A percentile compares a stretch with the other conserved stretches of the same genome.
phyloP scores from a whole-genome alignment of 2,888 invertebrate species.

The Orthosia gothica region DNA sequence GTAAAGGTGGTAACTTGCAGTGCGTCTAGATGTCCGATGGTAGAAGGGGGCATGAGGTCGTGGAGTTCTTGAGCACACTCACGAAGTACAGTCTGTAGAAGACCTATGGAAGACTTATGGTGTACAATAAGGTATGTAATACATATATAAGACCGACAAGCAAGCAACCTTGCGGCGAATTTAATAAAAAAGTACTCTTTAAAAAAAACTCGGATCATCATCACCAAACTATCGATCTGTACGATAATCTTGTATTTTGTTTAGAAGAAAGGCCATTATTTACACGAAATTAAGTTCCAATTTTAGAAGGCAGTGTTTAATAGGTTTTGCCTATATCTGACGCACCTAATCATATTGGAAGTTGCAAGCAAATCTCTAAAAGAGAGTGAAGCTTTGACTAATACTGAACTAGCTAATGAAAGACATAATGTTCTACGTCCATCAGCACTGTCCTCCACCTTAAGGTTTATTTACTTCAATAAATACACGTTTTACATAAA shows the following conservation, averaged over 20 bases:
- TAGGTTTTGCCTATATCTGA: not conserved
- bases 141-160: too few relatives aligned
- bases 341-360: not conserved
- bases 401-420: not conserved
- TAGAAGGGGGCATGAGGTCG: too few relatives aligned
- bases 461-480: slow-evolving; percentile 8
- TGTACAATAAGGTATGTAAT: too few relatives aligned
- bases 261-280: slow-evolving; percentile 21
- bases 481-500: slow-evolving; percentile 29
- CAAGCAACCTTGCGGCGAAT: not conserved
- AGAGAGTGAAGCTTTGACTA: not conserved
- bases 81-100: too few relatives aligned
- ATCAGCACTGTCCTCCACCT: not conserved
- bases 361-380: not conserved
- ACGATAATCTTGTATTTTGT: not conserved
- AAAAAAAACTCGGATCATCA: not conserved
- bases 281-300: slow-evolving; percentile 20
- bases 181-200: not conserved
- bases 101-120: too few relatives aligned
- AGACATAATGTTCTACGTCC: not conserved
- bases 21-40: too few relatives aligned
- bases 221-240: slow-evolving; percentile 18
- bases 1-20: too few relatives aligned
- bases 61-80: too few relatives aligned
- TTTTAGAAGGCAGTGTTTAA: slow-evolving; percentile 23